These are phyloP conservation scores for Eulemur mongoz DNA, from an alignment of 2,797 vertebrate genomes.

Conservation along the genomic window DNA sequence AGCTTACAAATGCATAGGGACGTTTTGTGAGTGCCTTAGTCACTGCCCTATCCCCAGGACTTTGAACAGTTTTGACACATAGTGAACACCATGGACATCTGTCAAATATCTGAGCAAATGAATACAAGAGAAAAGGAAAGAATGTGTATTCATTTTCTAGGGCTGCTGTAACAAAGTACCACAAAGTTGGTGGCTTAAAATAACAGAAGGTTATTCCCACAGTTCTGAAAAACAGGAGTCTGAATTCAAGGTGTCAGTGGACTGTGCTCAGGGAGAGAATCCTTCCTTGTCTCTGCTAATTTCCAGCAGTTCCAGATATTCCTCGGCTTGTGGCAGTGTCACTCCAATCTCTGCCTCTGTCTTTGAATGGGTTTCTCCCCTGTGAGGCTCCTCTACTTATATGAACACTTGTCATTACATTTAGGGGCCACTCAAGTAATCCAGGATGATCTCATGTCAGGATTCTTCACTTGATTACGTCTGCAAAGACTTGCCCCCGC, in stretches of 20 bases:
- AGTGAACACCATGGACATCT: not conserved
- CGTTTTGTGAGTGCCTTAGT: not conserved
- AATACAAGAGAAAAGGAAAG: not conserved
- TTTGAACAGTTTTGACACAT: not conserved
- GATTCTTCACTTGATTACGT: not conserved
- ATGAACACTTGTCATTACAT: not conserved
- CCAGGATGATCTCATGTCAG: not conserved
- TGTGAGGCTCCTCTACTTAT: not conserved
- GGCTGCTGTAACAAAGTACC: not conserved
- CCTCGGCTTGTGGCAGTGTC: no score
- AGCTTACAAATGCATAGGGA: not conserved
- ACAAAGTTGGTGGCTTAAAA: not conserved
- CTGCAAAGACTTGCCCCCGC: not conserved
- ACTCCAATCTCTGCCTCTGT: not conserved
- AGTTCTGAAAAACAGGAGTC: not conserved
- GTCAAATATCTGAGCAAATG: not conserved
- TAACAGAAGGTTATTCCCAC: not conserved
- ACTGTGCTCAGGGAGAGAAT: rapidly evolving
- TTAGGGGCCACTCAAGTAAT: not conserved
- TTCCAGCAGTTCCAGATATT: not conserved
- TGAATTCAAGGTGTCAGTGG: not conserved
- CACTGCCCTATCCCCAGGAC: not conserved
- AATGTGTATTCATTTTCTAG: not conserved
- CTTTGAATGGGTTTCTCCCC: not conserved
- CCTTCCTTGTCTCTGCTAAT: not conserved